phyloP scores from a whole-genome alignment of 2,113 vertebrate genomes.

The Limnothrissa miodon region DNA sequence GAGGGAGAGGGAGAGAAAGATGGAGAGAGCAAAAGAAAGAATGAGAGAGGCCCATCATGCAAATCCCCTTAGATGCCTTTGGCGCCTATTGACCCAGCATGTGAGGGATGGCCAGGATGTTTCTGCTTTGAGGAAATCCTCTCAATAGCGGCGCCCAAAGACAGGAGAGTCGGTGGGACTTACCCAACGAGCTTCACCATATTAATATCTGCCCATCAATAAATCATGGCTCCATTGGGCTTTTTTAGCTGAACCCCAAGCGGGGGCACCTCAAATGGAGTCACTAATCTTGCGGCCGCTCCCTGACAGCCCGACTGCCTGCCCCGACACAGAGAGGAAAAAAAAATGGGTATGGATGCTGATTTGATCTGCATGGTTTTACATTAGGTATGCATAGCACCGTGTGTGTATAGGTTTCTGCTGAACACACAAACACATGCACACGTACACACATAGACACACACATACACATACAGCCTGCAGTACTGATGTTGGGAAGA shows the following conservation, averaged over 20 bases:
- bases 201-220: constrained; percentile 43
- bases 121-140: constrained; percentile 42
- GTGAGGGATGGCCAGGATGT: constrained; percentile 35
- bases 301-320: not conserved
- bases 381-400: not conserved
- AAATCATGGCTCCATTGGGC: constrained; percentile 38
- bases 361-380: not conserved
- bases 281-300: constrained; percentile 7
- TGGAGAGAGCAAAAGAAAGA: not conserved
- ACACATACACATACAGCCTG: not conserved
- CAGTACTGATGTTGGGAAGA: not conserved
- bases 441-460: not conserved
- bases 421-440: not conserved
- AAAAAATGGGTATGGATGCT: not conserved
- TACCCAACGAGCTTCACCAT: constrained; percentile 37
- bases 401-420: too few relatives aligned
- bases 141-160: constrained; percentile 35
- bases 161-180: constrained; percentile 36
- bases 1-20: not conserved
- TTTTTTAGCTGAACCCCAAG: constrained; percentile 35
- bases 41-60: constrained; percentile 23
- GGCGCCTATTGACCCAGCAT: constrained; percentile 19
- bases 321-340: not conserved
- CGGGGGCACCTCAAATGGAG: constrained; percentile 24
- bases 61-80: constrained; percentile 33